A percentile compares a stretch with the other conserved stretches of the same genome.
These are phyloP conservation scores for Tiphia femorata DNA, from an alignment of 2,888 invertebrate species.

Conservation along the genomic window DNA sequence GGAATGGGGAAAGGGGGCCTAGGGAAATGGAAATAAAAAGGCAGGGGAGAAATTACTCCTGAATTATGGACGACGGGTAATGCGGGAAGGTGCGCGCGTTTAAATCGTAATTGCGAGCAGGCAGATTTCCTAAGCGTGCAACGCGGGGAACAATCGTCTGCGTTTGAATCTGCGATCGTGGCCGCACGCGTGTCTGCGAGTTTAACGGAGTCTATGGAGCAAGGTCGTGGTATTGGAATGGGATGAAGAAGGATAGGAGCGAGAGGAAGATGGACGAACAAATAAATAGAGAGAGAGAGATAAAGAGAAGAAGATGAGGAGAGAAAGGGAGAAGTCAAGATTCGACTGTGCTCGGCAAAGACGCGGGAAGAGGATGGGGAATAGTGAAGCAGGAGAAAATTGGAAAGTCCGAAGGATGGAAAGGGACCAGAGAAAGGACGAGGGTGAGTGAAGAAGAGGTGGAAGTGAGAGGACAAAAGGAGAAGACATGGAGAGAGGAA, in stretches of 20 bases:
- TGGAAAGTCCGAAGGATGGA: neutral
- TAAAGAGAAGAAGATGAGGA: no score
- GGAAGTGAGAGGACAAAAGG: neutral
- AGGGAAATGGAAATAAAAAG: neutral
- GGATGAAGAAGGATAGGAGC: no score
- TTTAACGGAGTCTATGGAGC: no score
- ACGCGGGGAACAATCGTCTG: no score
- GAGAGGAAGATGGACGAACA: no score
- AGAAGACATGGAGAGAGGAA: conserved; percentile 7
- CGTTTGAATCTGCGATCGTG: no score
- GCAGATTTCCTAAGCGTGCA: conserved; percentile 9
- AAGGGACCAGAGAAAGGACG: conserved; percentile 3
- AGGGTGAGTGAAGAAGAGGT: neutral
- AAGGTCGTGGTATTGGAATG: no score
- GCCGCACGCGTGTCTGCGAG: no score
- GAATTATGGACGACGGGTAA: conserved; percentile 35
- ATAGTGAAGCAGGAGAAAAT: neutral
- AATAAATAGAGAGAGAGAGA: no score
- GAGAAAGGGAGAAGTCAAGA: no score
- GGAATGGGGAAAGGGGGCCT: neutral
- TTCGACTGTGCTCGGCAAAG: no score
- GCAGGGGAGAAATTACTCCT: conserved; percentile 29
- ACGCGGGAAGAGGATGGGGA: no score
- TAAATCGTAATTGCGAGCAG: conserved; percentile 33
- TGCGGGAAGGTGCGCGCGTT: conserved; percentile 27